Evolutionary conservation across 2,888 invertebrate genomes (phyloP).

Genomic region (Cheilosia scutellata): DNA sequence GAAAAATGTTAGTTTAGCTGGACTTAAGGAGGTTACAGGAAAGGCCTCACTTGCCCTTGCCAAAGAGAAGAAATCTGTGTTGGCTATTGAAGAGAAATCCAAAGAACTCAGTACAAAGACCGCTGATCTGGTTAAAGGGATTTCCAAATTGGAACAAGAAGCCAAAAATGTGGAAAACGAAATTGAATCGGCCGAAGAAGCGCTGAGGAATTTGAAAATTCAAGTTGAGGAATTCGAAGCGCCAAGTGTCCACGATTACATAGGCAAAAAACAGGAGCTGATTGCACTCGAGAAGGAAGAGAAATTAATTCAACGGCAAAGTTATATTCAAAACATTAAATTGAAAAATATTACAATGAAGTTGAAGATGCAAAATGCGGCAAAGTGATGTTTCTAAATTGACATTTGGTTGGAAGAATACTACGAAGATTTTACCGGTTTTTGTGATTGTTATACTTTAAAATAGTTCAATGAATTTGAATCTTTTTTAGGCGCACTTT

Average conservation of each 20-base stretch:
- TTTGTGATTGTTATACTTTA: too few relatives aligned
- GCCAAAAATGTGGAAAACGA: slow-evolving; percentile 81
- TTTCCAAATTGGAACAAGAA: slow-evolving; percentile 83
- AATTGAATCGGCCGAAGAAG: slow-evolving; percentile 81
- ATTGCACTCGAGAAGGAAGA: slow-evolving; percentile 82
- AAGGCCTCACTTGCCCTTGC: slow-evolving; percentile 85
- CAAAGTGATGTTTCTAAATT: neutral
- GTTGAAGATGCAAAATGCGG: slow-evolving; percentile 29
- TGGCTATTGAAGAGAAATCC: slow-evolving; percentile 83
- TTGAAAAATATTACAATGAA: slow-evolving; percentile 79
- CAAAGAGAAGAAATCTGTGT: slow-evolving; percentile 84
- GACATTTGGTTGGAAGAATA: too few relatives aligned
- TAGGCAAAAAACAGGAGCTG: slow-evolving; percentile 84
- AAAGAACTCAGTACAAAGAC: slow-evolving; percentile 83
- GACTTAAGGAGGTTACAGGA: slow-evolving; percentile 85
- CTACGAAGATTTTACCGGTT: too few relatives aligned
- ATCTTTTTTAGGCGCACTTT: too few relatives aligned
- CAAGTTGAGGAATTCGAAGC: slow-evolving; percentile 84
- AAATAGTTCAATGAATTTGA: too few relatives aligned
- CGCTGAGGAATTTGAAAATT: slow-evolving; percentile 80
- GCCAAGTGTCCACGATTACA: slow-evolving; percentile 85
- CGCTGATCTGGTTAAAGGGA: slow-evolving; percentile 82
- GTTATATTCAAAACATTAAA: slow-evolving; percentile 81
- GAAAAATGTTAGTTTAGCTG: slow-evolving; percentile 84
- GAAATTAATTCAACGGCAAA: slow-evolving; percentile 81